phyloP scores from a whole-genome alignment of 2,113 vertebrate genomes.

The Terrapene triunguis region DNA sequence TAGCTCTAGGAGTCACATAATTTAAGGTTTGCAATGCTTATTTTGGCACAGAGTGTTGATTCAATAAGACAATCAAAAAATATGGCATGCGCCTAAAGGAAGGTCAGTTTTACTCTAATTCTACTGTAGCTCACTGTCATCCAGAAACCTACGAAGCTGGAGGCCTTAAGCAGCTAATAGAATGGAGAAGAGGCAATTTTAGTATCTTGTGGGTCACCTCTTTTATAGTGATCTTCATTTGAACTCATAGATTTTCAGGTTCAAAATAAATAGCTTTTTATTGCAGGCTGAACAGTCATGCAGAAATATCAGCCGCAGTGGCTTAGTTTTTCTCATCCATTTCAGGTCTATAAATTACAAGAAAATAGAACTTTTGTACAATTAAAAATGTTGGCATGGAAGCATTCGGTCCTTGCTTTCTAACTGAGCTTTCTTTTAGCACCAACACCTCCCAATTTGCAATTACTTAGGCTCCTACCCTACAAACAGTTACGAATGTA shows the following conservation, averaged over 20 bases:
- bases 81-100: conserved; percentile 4
- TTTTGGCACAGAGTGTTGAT: conserved; percentile 20
- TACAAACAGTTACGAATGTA: background rate
- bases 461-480: background rate
- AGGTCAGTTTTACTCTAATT: conserved; percentile 43
- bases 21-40: background rate
- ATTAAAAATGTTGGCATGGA: background rate
- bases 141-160: background rate
- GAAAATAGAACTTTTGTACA: background rate
- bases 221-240: conserved; percentile 58
- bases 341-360: background rate
- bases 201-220: conserved; percentile 49
- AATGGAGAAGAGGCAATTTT: conserved; percentile 48
- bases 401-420: background rate
- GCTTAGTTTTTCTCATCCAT: conserved; percentile 22
- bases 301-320: conserved; percentile 56
- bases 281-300: conserved; percentile 40
- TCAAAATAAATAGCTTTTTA: conserved; percentile 63
- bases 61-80: conserved; percentile 12
- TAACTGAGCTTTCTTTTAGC: background rate
- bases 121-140: conserved; percentile 27
- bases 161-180: conserved; percentile 55
- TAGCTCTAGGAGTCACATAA: background rate
- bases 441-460: background rate
- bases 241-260: conserved; percentile 57